These are phyloP conservation scores for Dryobates pubescens DNA, from an alignment of 2,797 vertebrate species.

Conservation along the genomic window DNA sequence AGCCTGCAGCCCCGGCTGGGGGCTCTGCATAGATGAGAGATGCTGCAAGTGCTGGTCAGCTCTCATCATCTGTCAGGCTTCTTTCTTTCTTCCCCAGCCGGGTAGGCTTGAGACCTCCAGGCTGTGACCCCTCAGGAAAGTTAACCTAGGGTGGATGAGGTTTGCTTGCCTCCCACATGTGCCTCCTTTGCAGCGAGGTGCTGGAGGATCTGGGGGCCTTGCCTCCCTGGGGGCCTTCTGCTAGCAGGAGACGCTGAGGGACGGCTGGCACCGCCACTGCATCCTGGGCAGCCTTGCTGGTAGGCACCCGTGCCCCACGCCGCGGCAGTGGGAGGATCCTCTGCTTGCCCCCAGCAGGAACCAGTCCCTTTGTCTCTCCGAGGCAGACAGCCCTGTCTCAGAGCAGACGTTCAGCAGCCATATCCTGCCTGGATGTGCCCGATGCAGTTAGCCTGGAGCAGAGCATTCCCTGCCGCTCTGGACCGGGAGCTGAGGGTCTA, in stretches of 20 bases:
- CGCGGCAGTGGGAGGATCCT: background rate
- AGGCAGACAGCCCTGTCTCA: background rate
- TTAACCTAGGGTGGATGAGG: background rate
- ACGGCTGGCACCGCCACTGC: background rate
- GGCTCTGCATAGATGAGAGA: background rate
- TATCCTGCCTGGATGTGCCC: background rate
- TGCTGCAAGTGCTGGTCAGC: background rate
- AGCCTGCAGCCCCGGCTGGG: background rate
- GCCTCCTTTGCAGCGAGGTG: background rate
- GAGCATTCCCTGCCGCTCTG: background rate
- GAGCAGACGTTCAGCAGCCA: background rate
- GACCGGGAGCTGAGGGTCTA: background rate
- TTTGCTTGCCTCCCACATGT: background rate
- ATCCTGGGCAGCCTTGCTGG: background rate
- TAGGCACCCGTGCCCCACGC: background rate
- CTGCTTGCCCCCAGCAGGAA: background rate
- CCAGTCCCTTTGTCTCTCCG: background rate
- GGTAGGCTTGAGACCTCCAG: background rate
- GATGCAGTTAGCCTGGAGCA: background rate
- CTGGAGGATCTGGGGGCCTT: background rate
- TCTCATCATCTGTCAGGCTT: background rate
- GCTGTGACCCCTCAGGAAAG: conserved; percentile 39
- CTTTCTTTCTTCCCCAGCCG: background rate
- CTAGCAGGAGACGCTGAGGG: background rate
- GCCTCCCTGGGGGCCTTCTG: background rate